phyloP scores from a whole-genome alignment of 2,113 vertebrate genomes.

The Ictalurus punctatus region DNA sequence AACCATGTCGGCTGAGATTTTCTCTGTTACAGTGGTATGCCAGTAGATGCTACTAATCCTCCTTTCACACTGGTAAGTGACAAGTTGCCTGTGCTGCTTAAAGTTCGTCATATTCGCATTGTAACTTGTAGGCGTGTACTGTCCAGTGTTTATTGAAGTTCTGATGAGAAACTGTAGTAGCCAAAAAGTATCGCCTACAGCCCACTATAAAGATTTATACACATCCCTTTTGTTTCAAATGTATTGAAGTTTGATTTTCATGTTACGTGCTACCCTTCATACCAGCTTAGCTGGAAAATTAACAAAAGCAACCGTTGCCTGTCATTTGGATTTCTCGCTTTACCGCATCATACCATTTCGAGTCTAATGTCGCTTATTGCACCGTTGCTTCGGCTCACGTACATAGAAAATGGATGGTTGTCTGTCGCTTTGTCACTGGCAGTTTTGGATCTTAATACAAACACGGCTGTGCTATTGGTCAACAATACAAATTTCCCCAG shows the following conservation, averaged over 20 bases:
- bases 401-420: neutral
- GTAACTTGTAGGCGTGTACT: neutral
- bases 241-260: neutral
- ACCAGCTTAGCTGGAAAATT: neutral
- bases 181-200: neutral
- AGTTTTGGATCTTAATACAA: neutral
- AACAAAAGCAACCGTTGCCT: neutral
- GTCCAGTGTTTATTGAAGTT: neutral
- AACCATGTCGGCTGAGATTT: neutral
- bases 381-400: neutral
- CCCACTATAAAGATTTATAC: neutral
- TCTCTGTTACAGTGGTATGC: neutral
- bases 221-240: neutral
- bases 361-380: neutral
- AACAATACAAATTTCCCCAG: neutral
- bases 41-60: neutral
- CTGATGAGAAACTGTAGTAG: neutral
- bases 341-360: neutral
- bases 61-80: neutral
- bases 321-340: neutral
- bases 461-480: neutral
- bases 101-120: neutral
- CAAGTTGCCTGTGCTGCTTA: neutral
- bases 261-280: neutral
- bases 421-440: neutral